These are phyloP conservation scores for Coccyzus lansbergi DNA, from an alignment of 2,797 vertebrate genomes.

Conservation along the genomic window DNA sequence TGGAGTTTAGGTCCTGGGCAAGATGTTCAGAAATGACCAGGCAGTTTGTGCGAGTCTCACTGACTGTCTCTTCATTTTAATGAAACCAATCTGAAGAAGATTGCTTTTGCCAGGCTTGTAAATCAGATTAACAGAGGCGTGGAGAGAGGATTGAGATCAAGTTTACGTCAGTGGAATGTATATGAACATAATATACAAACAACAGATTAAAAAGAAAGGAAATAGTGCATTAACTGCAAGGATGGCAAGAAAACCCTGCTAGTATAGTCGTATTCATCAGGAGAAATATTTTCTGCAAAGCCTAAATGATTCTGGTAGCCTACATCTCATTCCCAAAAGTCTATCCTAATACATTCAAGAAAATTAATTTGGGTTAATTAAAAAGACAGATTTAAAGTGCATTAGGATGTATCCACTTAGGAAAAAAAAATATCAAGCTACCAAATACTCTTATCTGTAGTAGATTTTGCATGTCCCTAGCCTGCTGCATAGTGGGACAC, in stretches of 20 bases:
- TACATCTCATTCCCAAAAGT: slow-evolving; percentile 58
- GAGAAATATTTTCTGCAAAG: slow-evolving; percentile 37
- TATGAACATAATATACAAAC: not conserved
- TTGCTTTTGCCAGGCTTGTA: not conserved
- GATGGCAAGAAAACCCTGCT: not conserved
- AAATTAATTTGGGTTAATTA: slow-evolving; percentile 68
- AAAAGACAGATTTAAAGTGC: slow-evolving; percentile 53
- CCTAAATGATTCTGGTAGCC: slow-evolving; percentile 41
- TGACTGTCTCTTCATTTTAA: not conserved
- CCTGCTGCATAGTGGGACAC: slow-evolving; percentile 28
- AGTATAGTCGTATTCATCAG: not conserved
- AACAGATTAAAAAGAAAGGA: not conserved
- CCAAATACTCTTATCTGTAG: not conserved
- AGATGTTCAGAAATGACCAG: not conserved
- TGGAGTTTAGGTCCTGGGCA: not conserved
- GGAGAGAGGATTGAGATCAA: not conserved
- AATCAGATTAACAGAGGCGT: not conserved
- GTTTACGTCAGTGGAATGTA: not conserved
- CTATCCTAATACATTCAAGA: slow-evolving; percentile 35
- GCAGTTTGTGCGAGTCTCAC: not conserved
- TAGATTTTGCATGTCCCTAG: slow-evolving; percentile 35
- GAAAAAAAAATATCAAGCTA: slow-evolving; percentile 36
- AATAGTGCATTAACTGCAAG: not conserved
- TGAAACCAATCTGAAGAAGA: not conserved
- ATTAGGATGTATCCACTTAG: slow-evolving; percentile 31